Evolutionary conservation across 2,888 invertebrate species (phyloP), one percentile per base, ranked within the genome.

Genomic region (Melikaiella ostensackeni): DNA sequence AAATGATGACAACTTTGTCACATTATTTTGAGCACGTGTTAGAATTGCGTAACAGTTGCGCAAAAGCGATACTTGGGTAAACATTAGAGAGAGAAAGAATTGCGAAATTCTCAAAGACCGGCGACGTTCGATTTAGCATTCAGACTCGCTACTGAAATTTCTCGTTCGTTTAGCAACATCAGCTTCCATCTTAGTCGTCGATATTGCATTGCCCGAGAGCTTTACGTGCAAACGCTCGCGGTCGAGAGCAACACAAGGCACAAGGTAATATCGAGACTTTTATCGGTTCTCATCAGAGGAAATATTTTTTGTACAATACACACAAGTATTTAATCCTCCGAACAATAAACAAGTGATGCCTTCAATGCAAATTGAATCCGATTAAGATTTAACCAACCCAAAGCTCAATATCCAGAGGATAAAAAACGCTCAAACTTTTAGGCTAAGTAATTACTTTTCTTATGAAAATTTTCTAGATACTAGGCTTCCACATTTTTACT

Each of bases 41-140:
- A 75, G 75, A 33, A 46, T 75, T 46, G 46, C 59, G 75, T 62
- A 50, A 63, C 27, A 30, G 19, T 75, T 75, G 30, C 46, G 62
- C 24, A 75, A 59, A 46, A 61, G n/a, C 24, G 38, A 62, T 64
- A 64, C 75, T 55, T 75, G n/a, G 30, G 30, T n/a, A 50, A 46
- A 50, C 66, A 66, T 66, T 66, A 63, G 50, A 63, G 75, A 50
- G 62, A 75, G 66, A 75, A 75, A 75, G 64, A 63, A 62, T 75
- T 75, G 63, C 55, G 64, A 75, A 46, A 75, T 64, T 66, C 27
- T 66, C 66, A 66, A 66, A 66, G 66, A 66, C 66, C 30, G 27
- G n/a, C 46, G 66, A 66, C 27, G n/a, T 62, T 46, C 64, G 42
- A 64, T 62, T 75, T 75, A 50, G 50, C 55, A 75, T 75, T 75